Percentiles rank a stretch among this genome's conserved stretches.
phyloP scores from a whole-genome alignment of 1,140 invertebrate genomes.

The Oreohelix idahoensis region DNA sequence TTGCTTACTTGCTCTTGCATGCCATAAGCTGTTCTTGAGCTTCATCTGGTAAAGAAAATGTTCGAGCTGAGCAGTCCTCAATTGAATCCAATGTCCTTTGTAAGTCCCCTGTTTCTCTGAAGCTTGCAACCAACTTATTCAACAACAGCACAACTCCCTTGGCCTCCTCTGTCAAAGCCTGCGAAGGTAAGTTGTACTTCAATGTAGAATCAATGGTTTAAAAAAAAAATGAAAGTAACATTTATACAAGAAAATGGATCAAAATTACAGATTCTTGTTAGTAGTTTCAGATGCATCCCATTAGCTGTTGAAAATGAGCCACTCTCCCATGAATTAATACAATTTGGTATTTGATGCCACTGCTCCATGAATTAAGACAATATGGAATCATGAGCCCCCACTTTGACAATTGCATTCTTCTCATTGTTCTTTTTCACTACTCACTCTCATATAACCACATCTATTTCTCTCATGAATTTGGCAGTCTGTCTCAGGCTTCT shows the following conservation, averaged over 20 bases:
- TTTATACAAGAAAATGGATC: not conserved
- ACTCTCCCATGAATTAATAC: no score
- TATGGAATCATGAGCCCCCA: no score
- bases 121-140: conserved; percentile 46
- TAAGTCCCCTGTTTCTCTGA: conserved; percentile 50
- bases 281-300: no score
- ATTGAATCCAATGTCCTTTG: conserved; percentile 61
- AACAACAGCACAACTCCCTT: conserved; percentile 50
- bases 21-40: conserved; percentile 51
- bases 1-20: conserved; percentile 57
- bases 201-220: not conserved
- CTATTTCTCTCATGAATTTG: no score
- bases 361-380: no score
- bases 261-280: no score
- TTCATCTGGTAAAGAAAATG: conserved; percentile 55
- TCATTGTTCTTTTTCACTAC: no score
- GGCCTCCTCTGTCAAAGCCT: conserved; percentile 32
- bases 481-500: no score
- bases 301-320: no score
- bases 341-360: no score
- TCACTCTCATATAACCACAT: no score
- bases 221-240: not conserved
- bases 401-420: no score
- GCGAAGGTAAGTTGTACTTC: not conserved
- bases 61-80: conserved; percentile 57